Percentiles rank a stretch among this genome's conserved stretches.
phyloP scores from a whole-genome alignment of 2,113 vertebrate species.

The Podarcis raffonei region DNA sequence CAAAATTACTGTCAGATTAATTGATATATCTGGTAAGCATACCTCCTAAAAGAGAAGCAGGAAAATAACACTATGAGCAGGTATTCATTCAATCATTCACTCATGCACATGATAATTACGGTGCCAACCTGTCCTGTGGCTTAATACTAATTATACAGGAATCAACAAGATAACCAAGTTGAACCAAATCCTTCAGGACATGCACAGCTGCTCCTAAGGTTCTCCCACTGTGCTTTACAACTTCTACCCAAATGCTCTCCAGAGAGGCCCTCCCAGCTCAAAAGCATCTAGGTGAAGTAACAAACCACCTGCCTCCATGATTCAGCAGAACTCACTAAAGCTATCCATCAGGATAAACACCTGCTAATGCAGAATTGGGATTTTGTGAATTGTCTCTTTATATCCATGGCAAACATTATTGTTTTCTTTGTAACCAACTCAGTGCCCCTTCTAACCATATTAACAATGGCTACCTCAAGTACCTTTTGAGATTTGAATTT shows the following conservation, averaged over 20 bases:
- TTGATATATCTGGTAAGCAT: not conserved
- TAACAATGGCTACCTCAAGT: not conserved
- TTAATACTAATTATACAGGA: not conserved
- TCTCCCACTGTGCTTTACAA: not conserved
- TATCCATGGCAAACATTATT: not conserved
- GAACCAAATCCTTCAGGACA: not conserved
- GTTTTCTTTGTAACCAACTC: not conserved
- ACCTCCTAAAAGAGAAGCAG: not conserved
- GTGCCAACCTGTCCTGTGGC: not conserved
- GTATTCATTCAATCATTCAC: not conserved
- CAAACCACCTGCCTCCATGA: slow-evolving; percentile 10
- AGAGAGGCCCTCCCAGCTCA: not conserved
- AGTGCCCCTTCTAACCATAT: not conserved
- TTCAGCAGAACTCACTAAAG: slow-evolving; percentile 21
- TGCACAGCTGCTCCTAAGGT: not conserved
- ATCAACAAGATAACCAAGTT: slow-evolving; percentile 9
- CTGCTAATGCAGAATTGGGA: slow-evolving; percentile 2
- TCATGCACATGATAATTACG: not conserved
- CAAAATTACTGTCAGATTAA: not conserved
- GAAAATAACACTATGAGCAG: not conserved
- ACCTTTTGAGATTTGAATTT: not conserved
- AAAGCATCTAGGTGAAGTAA: not conserved
- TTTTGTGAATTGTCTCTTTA: slow-evolving; percentile 23
- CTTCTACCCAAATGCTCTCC: not conserved
- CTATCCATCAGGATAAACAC: not conserved